Conservation (phyloP, 2,113 vertebrate species). For the Lagopus leucura region DNA sequence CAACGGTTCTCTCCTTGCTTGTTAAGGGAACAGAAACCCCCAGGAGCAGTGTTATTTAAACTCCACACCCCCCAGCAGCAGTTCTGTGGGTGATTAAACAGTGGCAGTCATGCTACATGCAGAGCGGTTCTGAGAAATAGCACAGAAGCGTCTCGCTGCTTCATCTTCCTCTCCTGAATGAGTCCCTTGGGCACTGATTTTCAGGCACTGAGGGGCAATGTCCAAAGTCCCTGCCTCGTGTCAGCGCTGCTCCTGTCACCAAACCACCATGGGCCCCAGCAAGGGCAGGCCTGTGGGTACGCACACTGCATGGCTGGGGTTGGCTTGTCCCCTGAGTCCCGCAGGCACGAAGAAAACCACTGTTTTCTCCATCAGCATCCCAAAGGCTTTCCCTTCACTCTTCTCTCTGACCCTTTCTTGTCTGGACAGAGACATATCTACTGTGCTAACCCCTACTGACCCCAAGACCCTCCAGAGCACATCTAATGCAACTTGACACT, state of each 20-base stretch:
- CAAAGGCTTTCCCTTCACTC: not conserved
- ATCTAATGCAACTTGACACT: not conserved
- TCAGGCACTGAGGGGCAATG: not conserved
- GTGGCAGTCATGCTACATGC: not conserved
- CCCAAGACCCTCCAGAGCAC: not conserved
- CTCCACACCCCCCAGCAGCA: fast-evolving
- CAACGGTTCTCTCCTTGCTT: not conserved
- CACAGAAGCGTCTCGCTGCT: not conserved
- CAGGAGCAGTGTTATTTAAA: not conserved
- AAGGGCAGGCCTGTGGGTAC: fast-evolving
- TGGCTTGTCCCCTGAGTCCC: fast-evolving
- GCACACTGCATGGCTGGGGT: fast-evolving
- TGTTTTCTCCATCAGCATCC: not conserved
- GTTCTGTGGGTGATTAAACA: not conserved
- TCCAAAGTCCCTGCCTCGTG: not conserved
- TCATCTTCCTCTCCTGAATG: not conserved
- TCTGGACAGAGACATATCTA: not conserved
- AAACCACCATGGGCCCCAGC: fast-evolving
- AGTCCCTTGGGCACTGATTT: fast-evolving
- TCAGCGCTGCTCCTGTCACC: not conserved
- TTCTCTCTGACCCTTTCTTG: not conserved
- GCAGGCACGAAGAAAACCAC: not conserved
- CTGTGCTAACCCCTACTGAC: fast-evolving
- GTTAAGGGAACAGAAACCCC: not conserved
- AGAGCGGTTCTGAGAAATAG: not conserved